Evolutionary conservation across 2,113 vertebrate species (phyloP), one percentile per base, ranked within the genome.

Genomic region (Thomomys bottae): DNA sequence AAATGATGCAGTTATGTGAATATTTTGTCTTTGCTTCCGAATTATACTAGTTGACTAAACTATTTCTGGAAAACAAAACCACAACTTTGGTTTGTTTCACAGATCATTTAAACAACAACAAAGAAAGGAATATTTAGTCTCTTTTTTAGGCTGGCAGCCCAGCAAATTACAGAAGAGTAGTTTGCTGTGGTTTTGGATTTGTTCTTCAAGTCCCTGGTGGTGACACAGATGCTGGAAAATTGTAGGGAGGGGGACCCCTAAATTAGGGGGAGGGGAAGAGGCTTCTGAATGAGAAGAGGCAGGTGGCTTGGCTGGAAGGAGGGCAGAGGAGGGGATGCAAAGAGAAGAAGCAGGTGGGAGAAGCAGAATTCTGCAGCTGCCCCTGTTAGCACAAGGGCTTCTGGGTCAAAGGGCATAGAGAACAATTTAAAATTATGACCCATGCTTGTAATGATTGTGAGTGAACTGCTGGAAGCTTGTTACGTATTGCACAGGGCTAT

Each of bases 101-200:
- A 95, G 90, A 95, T 95, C 88, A 81, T 95, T 95, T 84, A 92
- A 95, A 88, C 84, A 95, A 90, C 61, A 90, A 77, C 61, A 87
- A 77, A 54, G 30, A 26, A n/a, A 66, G 45, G 70, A 40, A 45
- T 84, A 92, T 94, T 94, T 95, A 92, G 88, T 96, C 92, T 96
- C 88, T 64, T 90, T 94, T 93, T 94, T 92, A 95, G 86, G 86
- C 42, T 90, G 88, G 73, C 76, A 83, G 79, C 85, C 88, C 79
- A 90, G 93, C 84, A 95, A 95, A 96, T 94, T 93, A 95, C 45
- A 92, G 90, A 36, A 85, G 83, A 92, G 73, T 66, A 83, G 68
- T 87, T 92, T 75, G 72, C 94, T 92, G 92, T 93, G 96, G 92
- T 84, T 95, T 94, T 0, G 76, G 82, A 61, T 75, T 94, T 90